These are phyloP conservation scores for Cynaeus angustus DNA, from an alignment of 2,888 invertebrate genomes.

Conservation along the genomic window DNA sequence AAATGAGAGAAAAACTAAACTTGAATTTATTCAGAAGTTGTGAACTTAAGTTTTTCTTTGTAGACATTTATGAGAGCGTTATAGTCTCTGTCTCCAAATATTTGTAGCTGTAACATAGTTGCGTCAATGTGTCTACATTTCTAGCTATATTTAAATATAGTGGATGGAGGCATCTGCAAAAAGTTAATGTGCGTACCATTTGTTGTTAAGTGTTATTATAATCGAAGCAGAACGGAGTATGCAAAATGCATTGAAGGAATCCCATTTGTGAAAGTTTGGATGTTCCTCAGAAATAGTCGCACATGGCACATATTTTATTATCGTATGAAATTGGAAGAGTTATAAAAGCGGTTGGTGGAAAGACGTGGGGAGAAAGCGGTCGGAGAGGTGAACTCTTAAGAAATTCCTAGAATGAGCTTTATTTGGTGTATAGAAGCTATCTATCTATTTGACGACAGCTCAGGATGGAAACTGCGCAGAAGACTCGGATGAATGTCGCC, in stretches of 20 bases:
- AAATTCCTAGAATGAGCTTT: conserved; percentile 54
- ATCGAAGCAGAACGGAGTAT: conserved; percentile 25
- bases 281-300: conserved; percentile 40
- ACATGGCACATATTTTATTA: conserved; percentile 49
- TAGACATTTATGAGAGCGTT: too few species aligned
- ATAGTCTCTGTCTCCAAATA: background rate
- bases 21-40: too few species aligned
- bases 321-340: conserved; percentile 49
- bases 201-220: conserved; percentile 39
- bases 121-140: background rate
- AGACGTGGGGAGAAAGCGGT: conserved; percentile 42
- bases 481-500: conserved; percentile 55
- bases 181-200: conserved; percentile 11
- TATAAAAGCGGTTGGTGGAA: conserved; percentile 44
- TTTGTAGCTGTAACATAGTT: background rate
- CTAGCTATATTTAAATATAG: background rate
- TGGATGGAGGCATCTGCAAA: background rate
- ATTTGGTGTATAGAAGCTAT: conserved; percentile 57
- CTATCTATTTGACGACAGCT: conserved; percentile 58
- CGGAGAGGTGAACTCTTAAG: conserved; percentile 52
- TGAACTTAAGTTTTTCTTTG: too few species aligned
- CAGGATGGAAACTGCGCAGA: conserved; percentile 55
- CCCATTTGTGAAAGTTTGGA: conserved; percentile 39
- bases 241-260: conserved; percentile 35
- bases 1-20: too few species aligned